Base-by-base conservation (phyloP, 2,888 invertebrate species). In the Pseudanteris insignis region DNA sequence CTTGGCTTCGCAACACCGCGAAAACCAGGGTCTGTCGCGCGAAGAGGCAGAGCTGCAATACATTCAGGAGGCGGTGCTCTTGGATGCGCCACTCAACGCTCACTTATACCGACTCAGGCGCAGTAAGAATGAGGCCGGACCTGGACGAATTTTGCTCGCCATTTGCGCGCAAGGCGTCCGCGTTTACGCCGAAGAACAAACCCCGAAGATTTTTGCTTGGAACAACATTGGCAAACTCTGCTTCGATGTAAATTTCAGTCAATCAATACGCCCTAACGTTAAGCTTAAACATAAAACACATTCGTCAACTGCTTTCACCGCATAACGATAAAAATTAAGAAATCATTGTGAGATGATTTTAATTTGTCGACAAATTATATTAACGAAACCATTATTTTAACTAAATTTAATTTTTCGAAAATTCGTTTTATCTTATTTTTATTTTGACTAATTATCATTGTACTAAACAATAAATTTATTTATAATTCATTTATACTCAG, bases 181-280 rank as follows among this genome's bases (percentile, higher is more conserved):
- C 81, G 90, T 96, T 66, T 89, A 92, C 68, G 87, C 89, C 15
- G 89, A 89, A 76, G 87, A 86, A 82, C 85, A 84, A 67, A 74
- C 70, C 9, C 75, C 76, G 6, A 68, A 77, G 38, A 67, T 91
- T 66, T 96, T 96, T 76, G 87, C 93, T 53, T 98, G 97, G 97
- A 92, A 94, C 72, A 92, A 93, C 70, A 97, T 98, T 64, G 94
- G 92, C 64, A 96, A 96, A 82, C 83, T 97, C 10, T 92, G 92
- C 79, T 97, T 96, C 81, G 96, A 97, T 81, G 86, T 86, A 75
- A 83, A 18, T 18, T 18, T 18, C 18, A 18, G n/a, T n/a, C n/a
- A n/a, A n/a, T n/a, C n/a, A n/a, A n/a, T n/a, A n/a, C n/a, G n/a
- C n/a, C n/a, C n/a, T n/a, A n/a, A n/a, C n/a, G n/a, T n/a, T n/a